Conservation (phyloP, 2,797 vertebrate species). For the Gastrophryne carolinensis region DNA sequence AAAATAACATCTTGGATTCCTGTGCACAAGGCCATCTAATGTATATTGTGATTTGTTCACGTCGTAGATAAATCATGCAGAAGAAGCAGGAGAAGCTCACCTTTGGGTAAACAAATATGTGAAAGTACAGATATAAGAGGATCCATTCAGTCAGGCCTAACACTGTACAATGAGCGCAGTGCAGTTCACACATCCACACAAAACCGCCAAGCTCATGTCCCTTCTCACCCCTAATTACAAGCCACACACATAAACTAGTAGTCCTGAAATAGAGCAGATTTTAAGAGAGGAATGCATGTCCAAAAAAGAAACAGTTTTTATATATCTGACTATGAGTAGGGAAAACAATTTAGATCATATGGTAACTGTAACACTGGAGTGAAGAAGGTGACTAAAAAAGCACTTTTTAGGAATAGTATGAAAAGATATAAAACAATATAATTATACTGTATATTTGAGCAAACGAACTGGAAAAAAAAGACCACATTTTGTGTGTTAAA, state of each 20-base stretch:
- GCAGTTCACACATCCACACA: conserved; percentile 13
- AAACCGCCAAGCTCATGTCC: conserved; percentile 11
- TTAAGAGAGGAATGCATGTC: background rate
- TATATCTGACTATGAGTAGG: background rate
- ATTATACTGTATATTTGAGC: too few relatives aligned
- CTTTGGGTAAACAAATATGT: background rate
- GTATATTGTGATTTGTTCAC: conserved; percentile 10
- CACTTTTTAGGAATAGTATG: too few relatives aligned
- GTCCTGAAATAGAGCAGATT: conserved; percentile 34
- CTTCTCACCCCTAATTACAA: conserved; percentile 39
- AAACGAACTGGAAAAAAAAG: too few relatives aligned
- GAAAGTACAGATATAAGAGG: conserved; percentile 6
- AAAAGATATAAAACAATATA: too few relatives aligned
- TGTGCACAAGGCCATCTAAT: conserved; percentile 11
- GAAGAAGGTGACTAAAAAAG: too few relatives aligned
- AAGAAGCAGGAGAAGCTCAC: conserved; percentile 23
- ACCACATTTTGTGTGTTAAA: too few relatives aligned
- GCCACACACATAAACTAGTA: conserved; percentile 41
- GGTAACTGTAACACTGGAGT: too few relatives aligned
- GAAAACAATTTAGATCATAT: background rate
- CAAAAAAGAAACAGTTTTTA: conserved; percentile 8
- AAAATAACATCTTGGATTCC: conserved; percentile 26
- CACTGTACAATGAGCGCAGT: conserved; percentile 27
- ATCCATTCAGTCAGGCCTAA: conserved; percentile 25
- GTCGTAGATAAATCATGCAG: conserved; percentile 1